A percentile compares a stretch with the other conserved stretches of the same genome.
Conservation (phyloP, 2,888 invertebrate species). For the Lordiphosa fenestrarum region DNA sequence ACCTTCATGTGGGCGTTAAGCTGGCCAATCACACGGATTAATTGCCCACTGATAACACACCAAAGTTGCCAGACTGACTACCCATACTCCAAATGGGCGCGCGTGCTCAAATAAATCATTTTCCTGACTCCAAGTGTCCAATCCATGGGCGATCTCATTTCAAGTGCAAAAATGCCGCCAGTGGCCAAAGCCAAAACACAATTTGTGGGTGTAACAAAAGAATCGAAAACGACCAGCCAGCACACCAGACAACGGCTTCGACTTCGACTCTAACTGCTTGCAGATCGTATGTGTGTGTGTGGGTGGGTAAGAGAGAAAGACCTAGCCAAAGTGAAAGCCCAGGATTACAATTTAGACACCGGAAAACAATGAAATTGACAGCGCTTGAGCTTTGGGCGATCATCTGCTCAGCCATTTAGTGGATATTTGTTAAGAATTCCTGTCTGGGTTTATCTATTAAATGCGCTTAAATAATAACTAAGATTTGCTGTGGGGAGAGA, state of each 20-base stretch:
- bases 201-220: conserved; percentile 78
- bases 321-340: conserved; percentile 18
- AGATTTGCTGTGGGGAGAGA: not conserved
- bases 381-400: conserved; percentile 68
- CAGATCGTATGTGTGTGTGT: not conserved
- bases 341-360: conserved; percentile 78
- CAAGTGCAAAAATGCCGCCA: conserved; percentile 77
- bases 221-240: conserved; percentile 47
- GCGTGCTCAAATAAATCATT: conserved; percentile 80
- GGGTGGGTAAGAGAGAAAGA: not conserved
- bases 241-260: conserved; percentile 14
- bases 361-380: conserved; percentile 80
- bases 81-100: conserved; percentile 36
- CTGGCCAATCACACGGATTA: conserved; percentile 65
- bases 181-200: conserved; percentile 47
- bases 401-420: conserved; percentile 61
- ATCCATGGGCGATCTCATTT: conserved; percentile 68
- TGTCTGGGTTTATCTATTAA: conserved; percentile 46
- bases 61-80: conserved; percentile 11
- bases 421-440: conserved; percentile 55
- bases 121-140: conserved; percentile 45
- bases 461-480: conserved; percentile 20
- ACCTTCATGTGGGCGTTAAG: conserved; percentile 55
- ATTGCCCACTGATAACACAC: conserved; percentile 56
- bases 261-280: not conserved